A percentile compares a stretch with the other conserved stretches of the same genome.
These are phyloP conservation scores for Bagarius yarrelli DNA, from an alignment of 2,113 vertebrate genomes.

Conservation along the genomic window DNA sequence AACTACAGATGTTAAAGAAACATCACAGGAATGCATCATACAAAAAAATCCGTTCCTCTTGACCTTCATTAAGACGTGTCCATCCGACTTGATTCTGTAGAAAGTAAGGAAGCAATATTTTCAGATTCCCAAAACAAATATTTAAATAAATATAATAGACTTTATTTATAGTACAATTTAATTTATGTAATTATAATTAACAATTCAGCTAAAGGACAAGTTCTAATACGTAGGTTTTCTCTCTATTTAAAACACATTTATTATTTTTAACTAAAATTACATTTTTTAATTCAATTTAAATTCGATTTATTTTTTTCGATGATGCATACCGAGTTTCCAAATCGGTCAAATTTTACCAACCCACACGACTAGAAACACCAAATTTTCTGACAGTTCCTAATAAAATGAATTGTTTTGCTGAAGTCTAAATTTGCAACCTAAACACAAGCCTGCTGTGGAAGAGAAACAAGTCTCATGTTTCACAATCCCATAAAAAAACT, in stretches of 20 bases:
- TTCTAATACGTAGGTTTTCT: too few species aligned
- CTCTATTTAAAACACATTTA: too few species aligned
- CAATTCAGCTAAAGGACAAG: too few species aligned
- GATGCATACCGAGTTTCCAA: not conserved
- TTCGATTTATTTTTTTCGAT: too few species aligned
- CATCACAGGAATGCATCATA: conserved; percentile 30
- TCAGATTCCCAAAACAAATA: not conserved
- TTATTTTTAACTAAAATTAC: too few species aligned
- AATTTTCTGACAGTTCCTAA: not conserved
- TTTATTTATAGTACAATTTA: too few species aligned
- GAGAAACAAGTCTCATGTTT: not conserved
- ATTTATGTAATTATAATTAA: too few species aligned
- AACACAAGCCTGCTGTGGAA: not conserved
- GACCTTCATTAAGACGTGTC: conserved; percentile 67
- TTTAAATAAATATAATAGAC: too few species aligned
- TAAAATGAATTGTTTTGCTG: not conserved
- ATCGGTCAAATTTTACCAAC: not conserved
- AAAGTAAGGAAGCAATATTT: conserved; percentile 40
- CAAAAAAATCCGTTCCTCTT: conserved; percentile 13
- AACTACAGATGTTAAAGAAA: conserved; percentile 29
- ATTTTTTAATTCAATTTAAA: too few species aligned
- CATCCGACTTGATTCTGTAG: conserved; percentile 66
- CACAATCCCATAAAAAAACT: too few species aligned
- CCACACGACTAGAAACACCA: not conserved
- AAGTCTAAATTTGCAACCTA: not conserved